Conservation (phyloP, 2,888 invertebrate genomes). For the Macropis europaea region DNA sequence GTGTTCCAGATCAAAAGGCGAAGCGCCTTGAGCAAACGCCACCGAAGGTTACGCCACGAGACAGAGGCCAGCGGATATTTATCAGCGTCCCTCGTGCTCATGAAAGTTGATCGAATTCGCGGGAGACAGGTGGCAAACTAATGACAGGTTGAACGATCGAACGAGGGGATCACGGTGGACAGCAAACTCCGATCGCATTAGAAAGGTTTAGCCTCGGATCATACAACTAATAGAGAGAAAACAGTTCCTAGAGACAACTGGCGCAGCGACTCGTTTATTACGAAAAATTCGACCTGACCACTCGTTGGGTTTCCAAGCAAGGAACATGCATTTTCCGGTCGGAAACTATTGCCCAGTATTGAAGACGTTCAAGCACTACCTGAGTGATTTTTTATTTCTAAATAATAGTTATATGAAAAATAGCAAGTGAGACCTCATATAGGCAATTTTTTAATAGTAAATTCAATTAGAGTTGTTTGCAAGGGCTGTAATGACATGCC, state of each 20-base stretch:
- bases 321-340: too few species aligned
- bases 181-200: constrained; percentile 1
- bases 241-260: neutral
- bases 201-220: neutral
- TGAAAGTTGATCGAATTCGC: constrained; percentile 17
- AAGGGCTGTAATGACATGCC: too few species aligned
- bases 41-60: neutral
- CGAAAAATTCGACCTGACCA: too few species aligned
- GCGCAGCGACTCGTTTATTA: too few species aligned
- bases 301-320: too few species aligned
- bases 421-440: too few species aligned
- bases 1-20: neutral
- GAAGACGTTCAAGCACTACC: too few species aligned
- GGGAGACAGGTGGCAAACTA: constrained; percentile 7
- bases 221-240: neutral
- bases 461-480: too few species aligned
- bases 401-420: too few species aligned
- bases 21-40: neutral
- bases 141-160: constrained; percentile 35
- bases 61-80: neutral
- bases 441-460: too few species aligned
- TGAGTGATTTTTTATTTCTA: too few species aligned
- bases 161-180: neutral
- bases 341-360: too few species aligned
- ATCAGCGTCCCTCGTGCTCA: neutral